Percentiles rank a stretch among this genome's conserved stretches.
Conservation (phyloP, 2,113 vertebrate genomes). For the Oriolus oriolus region DNA sequence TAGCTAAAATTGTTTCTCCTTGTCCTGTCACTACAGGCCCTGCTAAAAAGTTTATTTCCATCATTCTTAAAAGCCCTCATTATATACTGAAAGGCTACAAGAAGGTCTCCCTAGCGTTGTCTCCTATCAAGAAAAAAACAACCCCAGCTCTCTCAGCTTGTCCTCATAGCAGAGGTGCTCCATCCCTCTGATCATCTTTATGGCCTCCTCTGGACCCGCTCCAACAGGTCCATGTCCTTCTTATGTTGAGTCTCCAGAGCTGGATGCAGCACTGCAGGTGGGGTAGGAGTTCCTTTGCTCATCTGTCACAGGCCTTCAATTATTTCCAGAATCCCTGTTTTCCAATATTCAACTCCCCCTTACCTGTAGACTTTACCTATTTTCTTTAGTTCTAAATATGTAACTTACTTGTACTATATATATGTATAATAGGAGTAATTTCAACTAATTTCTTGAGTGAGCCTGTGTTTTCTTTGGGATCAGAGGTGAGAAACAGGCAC, state of each 20-base stretch:
- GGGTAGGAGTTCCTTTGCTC: neutral
- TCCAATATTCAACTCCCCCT: neutral
- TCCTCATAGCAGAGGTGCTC: fast-evolving
- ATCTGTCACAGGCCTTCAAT: neutral
- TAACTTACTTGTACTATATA: neutral
- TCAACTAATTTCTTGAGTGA: neutral
- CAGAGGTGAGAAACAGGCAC: neutral
- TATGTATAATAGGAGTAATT: neutral
- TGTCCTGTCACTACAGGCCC: fast-evolving
- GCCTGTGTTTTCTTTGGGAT: neutral
- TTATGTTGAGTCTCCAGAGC: neutral
- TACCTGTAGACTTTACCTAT: neutral
- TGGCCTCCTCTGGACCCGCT: neutral
- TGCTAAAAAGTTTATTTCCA: neutral
- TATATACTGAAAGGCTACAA: neutral
- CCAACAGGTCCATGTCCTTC: neutral
- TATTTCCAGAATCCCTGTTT: neutral
- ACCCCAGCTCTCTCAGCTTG: neutral
- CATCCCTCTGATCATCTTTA: neutral
- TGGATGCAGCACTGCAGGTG: neutral
- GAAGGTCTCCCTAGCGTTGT: fast-evolving
- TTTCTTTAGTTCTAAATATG: neutral
- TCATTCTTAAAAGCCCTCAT: neutral
- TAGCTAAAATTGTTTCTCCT: neutral
- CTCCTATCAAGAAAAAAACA: neutral